Conservation (phyloP, 2,888 invertebrate genomes). For the Polia nebulosa region DNA sequence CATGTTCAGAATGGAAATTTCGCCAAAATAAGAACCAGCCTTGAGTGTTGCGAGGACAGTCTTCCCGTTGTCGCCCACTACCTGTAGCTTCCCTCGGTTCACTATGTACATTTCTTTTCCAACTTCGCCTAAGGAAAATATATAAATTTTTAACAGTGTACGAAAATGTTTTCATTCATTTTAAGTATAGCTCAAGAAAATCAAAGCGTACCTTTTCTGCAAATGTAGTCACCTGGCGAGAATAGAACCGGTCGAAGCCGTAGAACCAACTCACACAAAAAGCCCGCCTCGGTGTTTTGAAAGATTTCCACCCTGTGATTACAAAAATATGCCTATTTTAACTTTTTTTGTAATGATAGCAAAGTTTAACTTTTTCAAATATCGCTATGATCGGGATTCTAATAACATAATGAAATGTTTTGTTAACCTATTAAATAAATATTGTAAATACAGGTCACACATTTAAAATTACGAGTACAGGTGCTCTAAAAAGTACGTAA, state of each 20-base stretch:
- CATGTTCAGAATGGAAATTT: conserved; percentile 99
- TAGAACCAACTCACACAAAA: conserved; percentile 98
- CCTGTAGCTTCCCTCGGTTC: conserved; percentile 98
- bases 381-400: not conserved
- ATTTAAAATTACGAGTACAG: conserved; percentile 64
- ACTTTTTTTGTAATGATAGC: not conserved
- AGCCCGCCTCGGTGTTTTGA: conserved; percentile 99
- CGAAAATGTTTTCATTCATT: conserved; percentile 25
- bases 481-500: conserved; percentile 65
- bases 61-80: conserved; percentile 98
- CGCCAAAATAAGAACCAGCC: conserved; percentile 99
- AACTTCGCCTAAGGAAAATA: conserved; percentile 95
- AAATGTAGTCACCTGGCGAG: conserved; percentile 99
- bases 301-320: conserved; percentile 97
- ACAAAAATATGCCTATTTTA: conserved; percentile 18
- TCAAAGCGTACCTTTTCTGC: conserved; percentile 96
- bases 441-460: conserved; percentile 44
- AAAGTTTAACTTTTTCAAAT: conserved; percentile 14
- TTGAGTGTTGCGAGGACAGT: conserved; percentile 99
- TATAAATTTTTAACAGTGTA: conserved; percentile 9
- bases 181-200: conserved; percentile 25
- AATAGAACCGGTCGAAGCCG: conserved; percentile 98
- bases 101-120: conserved; percentile 99
- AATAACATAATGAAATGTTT: not conserved
- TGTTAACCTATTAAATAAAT: too few relatives aligned